Conservation (phyloP, 2,797 vertebrate genomes). For the Sarcoramphus papa region DNA sequence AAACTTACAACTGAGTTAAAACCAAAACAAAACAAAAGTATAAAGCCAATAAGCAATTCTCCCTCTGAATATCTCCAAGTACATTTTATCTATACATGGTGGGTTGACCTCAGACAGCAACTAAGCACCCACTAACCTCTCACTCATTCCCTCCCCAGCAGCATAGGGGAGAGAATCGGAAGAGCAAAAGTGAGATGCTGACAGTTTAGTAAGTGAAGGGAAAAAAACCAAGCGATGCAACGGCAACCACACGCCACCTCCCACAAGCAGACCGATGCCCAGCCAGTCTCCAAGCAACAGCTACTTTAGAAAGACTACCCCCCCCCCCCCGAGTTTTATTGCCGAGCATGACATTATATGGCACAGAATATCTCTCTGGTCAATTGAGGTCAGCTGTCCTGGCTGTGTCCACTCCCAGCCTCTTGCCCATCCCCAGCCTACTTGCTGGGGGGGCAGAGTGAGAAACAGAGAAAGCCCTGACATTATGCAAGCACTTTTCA, state of each 20-base stretch:
- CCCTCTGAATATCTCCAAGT: not conserved
- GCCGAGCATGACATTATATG: not conserved
- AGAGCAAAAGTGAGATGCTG: not conserved
- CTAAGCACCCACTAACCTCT: not conserved
- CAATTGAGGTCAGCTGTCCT: not conserved
- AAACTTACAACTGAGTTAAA: not conserved
- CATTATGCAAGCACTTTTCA: not conserved
- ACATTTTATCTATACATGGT: not conserved
- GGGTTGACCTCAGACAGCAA: not conserved
- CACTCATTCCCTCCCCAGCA: fast-evolving
- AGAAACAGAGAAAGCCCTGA: not conserved
- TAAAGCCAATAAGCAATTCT: not conserved
- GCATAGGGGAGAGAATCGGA: fast-evolving
- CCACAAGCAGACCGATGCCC: fast-evolving
- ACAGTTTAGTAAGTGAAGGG: not conserved
- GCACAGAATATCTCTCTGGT: not conserved
- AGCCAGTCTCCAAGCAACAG: not conserved
- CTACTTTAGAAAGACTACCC: not conserved
- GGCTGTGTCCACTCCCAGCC: not conserved
- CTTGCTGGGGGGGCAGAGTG: not conserved
- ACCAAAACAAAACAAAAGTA: not conserved
- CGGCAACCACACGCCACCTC: not conserved
- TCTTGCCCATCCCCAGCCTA: not conserved
- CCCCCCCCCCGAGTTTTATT: not conserved
- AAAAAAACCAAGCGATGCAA: not conserved